Evolutionary conservation across 2,888 invertebrate species (phyloP), one percentile per base, ranked within the genome.

Genomic region (Chorisops tibialis): DNA sequence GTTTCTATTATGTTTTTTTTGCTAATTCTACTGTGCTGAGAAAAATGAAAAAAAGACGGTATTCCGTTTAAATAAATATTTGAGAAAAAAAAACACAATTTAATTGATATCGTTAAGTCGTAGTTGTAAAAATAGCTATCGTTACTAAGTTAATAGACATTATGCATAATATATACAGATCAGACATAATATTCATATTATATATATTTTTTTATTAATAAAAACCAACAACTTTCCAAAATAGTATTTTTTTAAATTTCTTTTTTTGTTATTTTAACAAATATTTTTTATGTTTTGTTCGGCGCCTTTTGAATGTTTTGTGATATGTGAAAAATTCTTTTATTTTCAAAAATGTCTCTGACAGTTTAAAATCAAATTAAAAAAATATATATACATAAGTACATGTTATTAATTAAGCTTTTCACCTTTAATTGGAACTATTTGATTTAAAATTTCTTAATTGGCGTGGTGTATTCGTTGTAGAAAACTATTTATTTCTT

Each of bases 21-120:
- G 39, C 56, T 56, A 41, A 56, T 37, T 51, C 51, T 35, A 35
- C 12, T 49, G 60, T 37, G 60, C 60, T 59, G 48, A 37, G 5
- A 30, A 59, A 24, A 59, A 47, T 47, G 47, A 47, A 12, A 41
- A 54, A 43, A 30, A 4, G 47, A 58, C 47, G 19, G 45, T 56
- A 58, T 58, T 58, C 58, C 58, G 58, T 30, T 30, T 30, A 30
- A 7, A 30, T 30, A 30, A 30, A 30, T 30, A 30, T 30, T 7
- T 7, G 9, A 30, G 5, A 30, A 30, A 30, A 30, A 30, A 5
- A 30, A 30, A 30, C 5, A 5, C 30, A 30, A 30, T 30, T 30
- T 30, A 30, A 30, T 30, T 30, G 30, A 30, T 30, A 30, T 30
- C 9, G 9, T 30, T 30, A 30, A 30, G 39, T 22, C 39, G 22